Evolutionary conservation across 2,113 vertebrate genomes (phyloP).

Genomic region (Malurus elegans): DNA sequence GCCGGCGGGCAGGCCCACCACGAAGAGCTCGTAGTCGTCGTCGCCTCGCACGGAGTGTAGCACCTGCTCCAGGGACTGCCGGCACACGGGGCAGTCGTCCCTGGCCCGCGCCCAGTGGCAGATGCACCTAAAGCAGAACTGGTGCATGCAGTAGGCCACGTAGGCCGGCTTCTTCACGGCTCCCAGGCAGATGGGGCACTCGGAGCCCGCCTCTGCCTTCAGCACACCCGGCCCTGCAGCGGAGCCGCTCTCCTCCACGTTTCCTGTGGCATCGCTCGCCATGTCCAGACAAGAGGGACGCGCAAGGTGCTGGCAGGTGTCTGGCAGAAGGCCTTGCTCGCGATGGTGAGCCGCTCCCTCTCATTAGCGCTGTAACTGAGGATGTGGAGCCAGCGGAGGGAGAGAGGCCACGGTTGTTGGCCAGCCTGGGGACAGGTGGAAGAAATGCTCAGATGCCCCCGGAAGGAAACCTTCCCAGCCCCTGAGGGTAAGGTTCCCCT

Average conservation of each 20-base stretch:
- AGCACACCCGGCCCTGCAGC: fast-evolving
- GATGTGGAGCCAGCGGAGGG: neutral
- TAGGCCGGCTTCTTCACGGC: neutral
- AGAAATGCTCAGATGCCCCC: neutral
- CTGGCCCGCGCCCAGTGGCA: neutral
- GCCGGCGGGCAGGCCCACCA: neutral
- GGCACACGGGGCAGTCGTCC: neutral
- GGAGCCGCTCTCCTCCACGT: neutral
- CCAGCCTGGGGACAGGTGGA: neutral
- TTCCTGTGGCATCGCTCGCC: neutral
- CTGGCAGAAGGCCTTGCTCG: fast-evolving
- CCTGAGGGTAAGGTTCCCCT: neutral
- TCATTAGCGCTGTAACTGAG: neutral
- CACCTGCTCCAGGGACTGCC: neutral
- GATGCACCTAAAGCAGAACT: neutral
- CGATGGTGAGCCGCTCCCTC: neutral
- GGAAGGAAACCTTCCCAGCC: neutral
- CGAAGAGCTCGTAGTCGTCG: neutral
- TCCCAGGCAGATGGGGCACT: neutral
- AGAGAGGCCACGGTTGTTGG: neutral
- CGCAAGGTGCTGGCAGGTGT: neutral
- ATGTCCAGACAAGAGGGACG: neutral
- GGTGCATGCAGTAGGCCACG: neutral
- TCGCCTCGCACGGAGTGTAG: neutral
- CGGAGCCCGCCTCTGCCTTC: neutral